Base-by-base conservation (phyloP, 1,140 invertebrate genomes). In the Plodia interpunctella region DNA sequence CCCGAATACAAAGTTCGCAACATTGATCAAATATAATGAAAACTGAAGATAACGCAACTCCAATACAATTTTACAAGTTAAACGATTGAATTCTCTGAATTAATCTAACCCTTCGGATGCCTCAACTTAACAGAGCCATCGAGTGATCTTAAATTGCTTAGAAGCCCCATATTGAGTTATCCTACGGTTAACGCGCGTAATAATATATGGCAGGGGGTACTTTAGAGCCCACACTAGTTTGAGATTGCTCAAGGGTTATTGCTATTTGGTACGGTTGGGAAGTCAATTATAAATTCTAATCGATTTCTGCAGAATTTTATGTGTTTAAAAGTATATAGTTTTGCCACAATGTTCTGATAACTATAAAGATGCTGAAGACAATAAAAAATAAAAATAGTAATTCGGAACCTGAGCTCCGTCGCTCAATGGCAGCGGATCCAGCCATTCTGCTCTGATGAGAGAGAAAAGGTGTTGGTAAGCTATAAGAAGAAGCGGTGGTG, bases 111-210 rank as follows among this genome's bases (percentile, higher is more conserved):
- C 66, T 59, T 59, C 53, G 49, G 60, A 62, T 44, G 55, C 28
- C 49, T 55, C 53, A 64, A 68, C 57, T 62, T 68, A 65, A 60
- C 59, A 67, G 52, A 62, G 55, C 62, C 68, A 60, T 64, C 62
- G 62, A 67, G 49, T 65, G 60, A 70, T 65, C 62, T 70, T 63
- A 67, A 70, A 70, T 70, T 59, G 68, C 49, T 70, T 62, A 63
- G 65, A 67, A 67, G 52, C 59, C 65, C 52, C 56, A 64, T 66
- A 70, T 70, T 67, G 65, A 70, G 63, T 69, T 70, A 70, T 67
- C 62, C 58, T 54, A 53, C 55, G 61, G 63, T 63, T 66, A 62
- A 64, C 64, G 57, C 59, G 55, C 62, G 68, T 70, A 67, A 70
- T 70, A 66, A 70, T 70, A 65, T 67, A 70, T 70, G 65, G 62